A percentile compares a stretch with the other conserved stretches of the same genome.
Evolutionary conservation across 1,140 invertebrate genomes (phyloP).

Genomic region (Helicorthomorpha holstii): DNA sequence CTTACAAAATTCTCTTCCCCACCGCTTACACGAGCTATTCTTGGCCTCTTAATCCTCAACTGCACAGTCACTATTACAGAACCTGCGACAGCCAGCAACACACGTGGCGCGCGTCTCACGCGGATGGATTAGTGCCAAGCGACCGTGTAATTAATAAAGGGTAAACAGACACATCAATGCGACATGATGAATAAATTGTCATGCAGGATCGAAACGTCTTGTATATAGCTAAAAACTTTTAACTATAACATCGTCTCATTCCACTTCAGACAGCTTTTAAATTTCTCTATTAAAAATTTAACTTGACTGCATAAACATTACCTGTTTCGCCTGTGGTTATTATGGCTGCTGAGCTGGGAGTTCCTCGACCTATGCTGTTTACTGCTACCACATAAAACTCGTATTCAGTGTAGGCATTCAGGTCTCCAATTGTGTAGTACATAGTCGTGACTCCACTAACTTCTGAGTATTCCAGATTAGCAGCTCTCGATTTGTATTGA

Average conservation of each 20-base stretch:
- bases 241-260: too few relatives aligned
- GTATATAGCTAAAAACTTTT: neutral
- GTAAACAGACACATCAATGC: too few relatives aligned
- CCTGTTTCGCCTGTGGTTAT: constrained; percentile 92
- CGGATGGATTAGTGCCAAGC: too few relatives aligned
- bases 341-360: constrained; percentile 61
- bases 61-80: too few relatives aligned
- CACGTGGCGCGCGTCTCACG: too few relatives aligned
- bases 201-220: neutral
- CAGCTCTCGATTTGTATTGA: constrained; percentile 80
- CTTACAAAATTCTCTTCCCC: too few relatives aligned
- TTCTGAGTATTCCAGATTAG: constrained; percentile 34
- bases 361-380: constrained; percentile 78
- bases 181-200: neutral
- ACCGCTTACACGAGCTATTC: too few relatives aligned
- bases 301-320: constrained; percentile 38
- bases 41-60: too few relatives aligned
- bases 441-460: constrained; percentile 81
- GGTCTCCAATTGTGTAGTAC: constrained; percentile 71
- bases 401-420: constrained; percentile 90
- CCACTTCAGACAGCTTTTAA: too few relatives aligned
- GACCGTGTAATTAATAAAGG: too few relatives aligned
- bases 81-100: too few relatives aligned
- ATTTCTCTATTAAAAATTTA: too few relatives aligned
- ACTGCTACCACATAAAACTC: constrained; percentile 90